Conservation (phyloP, 2,113 vertebrate genomes). For the Falco punctatus region DNA sequence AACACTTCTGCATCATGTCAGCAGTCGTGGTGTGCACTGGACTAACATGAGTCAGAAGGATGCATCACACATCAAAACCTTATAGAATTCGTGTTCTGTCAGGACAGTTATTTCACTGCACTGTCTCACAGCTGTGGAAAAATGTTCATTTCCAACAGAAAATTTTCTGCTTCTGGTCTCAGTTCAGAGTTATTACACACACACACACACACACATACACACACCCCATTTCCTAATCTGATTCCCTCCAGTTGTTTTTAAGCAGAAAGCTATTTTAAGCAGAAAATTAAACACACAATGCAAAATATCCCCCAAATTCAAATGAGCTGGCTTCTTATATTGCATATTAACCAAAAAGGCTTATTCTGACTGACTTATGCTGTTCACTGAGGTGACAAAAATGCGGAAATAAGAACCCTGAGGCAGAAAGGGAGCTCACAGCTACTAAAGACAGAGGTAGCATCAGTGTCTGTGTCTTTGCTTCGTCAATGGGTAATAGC, state of each 20-base stretch:
- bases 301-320: neutral
- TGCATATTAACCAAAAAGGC: neutral
- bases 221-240: neutral
- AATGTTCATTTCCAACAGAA: neutral
- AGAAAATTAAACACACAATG: neutral
- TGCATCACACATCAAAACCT: neutral
- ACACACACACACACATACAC: no score
- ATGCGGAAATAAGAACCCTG: neutral
- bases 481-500: neutral
- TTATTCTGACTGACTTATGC: neutral
- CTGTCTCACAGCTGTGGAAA: neutral
- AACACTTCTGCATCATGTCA: neutral
- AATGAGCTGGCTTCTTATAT: neutral
- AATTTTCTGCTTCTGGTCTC: neutral
- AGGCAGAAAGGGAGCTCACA: neutral
- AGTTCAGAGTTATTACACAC: neutral
- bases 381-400: conserved; percentile 16
- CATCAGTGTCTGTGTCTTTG: neutral
- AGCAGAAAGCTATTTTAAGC: neutral
- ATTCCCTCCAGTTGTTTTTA: neutral
- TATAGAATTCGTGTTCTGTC: neutral
- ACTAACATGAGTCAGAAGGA: neutral
- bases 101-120: neutral
- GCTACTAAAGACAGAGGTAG: neutral
- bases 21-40: neutral